Evolutionary conservation across 2,888 invertebrate genomes (phyloP), one percentile per base, ranked within the genome.

Genomic region (Phorcus lineatus): DNA sequence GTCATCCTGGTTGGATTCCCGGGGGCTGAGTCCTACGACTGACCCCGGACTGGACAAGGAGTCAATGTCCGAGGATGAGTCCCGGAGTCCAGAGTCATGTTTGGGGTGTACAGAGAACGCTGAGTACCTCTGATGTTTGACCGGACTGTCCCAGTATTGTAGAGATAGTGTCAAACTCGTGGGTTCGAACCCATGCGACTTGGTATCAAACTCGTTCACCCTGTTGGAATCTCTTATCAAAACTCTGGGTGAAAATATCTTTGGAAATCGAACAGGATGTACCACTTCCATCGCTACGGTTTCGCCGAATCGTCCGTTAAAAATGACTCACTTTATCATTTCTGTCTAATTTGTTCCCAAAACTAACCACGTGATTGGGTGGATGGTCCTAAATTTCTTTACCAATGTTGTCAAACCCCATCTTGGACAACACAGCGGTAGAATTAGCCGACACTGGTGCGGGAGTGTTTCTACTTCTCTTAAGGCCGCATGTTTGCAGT

Each of bases 221-320:
- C 70, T 31, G 19, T 36, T 31, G 0, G 70, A 70, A 19, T 78
- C 77, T 28, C 62, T 31, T 7, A 78, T 62, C 24, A 78, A 62
- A 22, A 78, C 77, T 11, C 62, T 36, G 22, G 77, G 77, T 17
- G 77, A 78, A 62, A 78, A 78, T 62, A 78, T 78, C 66, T 47
- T 57, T 9, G 77, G 77, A 66, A 66, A 78, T 66, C 52, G 40
- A 28, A 62, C 77, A 54, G 19, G 13, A 16, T 54, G 28, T 57
- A 77, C 19, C 66, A 78, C 66, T 28, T 55, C 76, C 70, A 70
- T 70, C 19, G 11, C 11, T 47, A 6, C 4, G 13, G 47, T 13
- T 11, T 11, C 47, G 11, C 47, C 11, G 47, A 47, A 4, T 47
- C 47, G 47, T 11, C 7, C n/a, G 19, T 24, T 19, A 70, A 2